Evolutionary conservation across 2,888 invertebrate species (phyloP).

Genomic region (Amiota mariae): DNA sequence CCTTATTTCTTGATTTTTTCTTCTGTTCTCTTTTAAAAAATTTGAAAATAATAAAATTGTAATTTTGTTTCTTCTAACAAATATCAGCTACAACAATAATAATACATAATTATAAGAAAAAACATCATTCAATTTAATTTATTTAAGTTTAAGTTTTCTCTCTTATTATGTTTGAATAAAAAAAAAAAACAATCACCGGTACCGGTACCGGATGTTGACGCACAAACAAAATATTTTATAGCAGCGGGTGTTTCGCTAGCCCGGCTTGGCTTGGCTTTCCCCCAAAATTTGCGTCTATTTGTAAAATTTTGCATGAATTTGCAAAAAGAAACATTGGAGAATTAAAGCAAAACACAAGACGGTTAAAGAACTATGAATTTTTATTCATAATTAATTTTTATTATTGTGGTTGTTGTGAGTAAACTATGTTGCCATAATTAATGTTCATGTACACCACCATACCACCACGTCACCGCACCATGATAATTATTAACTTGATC

Average conservation of each 20-base stretch:
- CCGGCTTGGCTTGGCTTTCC: background rate
- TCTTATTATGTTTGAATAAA: background rate
- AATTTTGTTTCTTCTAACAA: slow-evolving; percentile 32
- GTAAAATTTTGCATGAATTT: background rate
- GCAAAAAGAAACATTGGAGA: background rate
- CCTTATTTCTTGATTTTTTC: slow-evolving; percentile 16
- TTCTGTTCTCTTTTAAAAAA: slow-evolving; percentile 48
- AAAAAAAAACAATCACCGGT: slow-evolving; percentile 27
- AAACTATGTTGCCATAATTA: background rate
- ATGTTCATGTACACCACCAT: slow-evolving; percentile 13
- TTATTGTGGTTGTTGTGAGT: background rate
- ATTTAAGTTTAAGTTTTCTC: slow-evolving; percentile 55
- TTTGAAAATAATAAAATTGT: slow-evolving; percentile 45
- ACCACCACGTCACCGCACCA: background rate
- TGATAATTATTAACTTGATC: slow-evolving; percentile 7
- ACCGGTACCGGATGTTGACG: slow-evolving; percentile 55
- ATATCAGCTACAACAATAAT: slow-evolving; percentile 12
- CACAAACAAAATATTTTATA: background rate
- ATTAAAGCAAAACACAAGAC: background rate
- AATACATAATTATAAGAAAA: background rate
- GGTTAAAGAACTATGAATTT: slow-evolving; percentile 11
- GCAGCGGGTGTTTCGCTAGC: slow-evolving; percentile 12
- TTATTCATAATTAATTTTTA: slow-evolving; percentile 12
- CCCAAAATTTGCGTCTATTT: background rate
- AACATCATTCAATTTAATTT: slow-evolving; percentile 57